phyloP scores from a whole-genome alignment of 2,113 vertebrate genomes.

The Hyperoodon ampullatus region DNA sequence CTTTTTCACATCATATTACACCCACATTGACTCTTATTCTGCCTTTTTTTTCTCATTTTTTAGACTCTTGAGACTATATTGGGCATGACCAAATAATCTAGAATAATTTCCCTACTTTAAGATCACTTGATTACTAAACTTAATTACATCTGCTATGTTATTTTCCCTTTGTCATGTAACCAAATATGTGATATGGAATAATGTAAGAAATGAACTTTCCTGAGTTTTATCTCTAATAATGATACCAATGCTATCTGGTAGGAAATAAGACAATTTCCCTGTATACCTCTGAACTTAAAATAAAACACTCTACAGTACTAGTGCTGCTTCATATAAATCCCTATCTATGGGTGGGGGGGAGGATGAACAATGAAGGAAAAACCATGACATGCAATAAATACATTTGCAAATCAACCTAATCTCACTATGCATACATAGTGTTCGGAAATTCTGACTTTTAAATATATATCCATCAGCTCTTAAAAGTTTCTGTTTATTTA shows the following conservation, averaged over 20 bases:
- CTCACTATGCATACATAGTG: background rate
- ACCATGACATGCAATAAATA: background rate
- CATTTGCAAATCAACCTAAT: background rate
- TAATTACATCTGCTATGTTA: background rate
- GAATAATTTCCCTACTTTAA: background rate
- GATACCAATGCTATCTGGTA: background rate
- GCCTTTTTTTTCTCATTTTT: background rate
- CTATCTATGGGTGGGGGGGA: background rate
- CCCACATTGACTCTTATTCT: background rate
- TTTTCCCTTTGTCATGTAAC: background rate
- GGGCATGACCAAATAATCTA: background rate
- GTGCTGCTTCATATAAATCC: background rate
- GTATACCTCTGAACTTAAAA: background rate
- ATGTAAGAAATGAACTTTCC: background rate
- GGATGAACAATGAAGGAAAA: background rate
- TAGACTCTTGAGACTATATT: background rate
- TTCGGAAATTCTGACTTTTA: constrained; percentile 28
- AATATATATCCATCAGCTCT: background rate
- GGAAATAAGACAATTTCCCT: background rate
- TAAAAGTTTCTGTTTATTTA: background rate
- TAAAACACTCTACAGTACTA: background rate
- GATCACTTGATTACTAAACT: background rate
- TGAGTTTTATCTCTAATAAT: background rate
- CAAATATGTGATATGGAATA: background rate
- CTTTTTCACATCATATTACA: background rate